Evolutionary conservation across 2,888 invertebrate species (phyloP).

Genomic region (Leptothorax acervorum): DNA sequence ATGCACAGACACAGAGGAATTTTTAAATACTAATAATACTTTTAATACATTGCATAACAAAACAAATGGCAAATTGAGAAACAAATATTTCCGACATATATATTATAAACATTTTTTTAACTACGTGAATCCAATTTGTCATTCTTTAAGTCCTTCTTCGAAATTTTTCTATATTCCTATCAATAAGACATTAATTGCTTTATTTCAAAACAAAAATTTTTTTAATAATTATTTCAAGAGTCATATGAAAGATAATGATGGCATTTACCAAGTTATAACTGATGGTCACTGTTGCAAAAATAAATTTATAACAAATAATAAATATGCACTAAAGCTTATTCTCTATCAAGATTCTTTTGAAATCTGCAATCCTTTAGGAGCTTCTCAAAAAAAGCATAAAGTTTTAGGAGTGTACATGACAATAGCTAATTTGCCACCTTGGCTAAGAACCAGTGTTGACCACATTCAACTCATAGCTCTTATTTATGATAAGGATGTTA

Average conservation of each 20-base stretch:
- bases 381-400: background rate
- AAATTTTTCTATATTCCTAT: background rate
- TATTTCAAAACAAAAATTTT: background rate
- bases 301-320: conserved; percentile 1
- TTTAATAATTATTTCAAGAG: background rate
- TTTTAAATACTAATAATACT: background rate
- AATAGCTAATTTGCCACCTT: conserved; percentile 1
- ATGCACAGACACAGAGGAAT: no score
- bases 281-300: background rate
- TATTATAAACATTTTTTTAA: background rate
- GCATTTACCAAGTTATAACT: background rate
- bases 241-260: background rate
- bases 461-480: background rate
- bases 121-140: background rate
- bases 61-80: background rate
- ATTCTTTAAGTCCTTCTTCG: background rate
- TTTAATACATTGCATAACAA: background rate
- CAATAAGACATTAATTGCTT: background rate
- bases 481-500: conserved; percentile 4
- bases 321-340: background rate
- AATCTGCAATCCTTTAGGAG: background rate
- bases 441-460: background rate
- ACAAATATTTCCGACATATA: background rate
- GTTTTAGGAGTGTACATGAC: background rate
- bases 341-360: background rate